Conservation (phyloP, 2,113 vertebrate genomes). For the Tachycineta bicolor region DNA sequence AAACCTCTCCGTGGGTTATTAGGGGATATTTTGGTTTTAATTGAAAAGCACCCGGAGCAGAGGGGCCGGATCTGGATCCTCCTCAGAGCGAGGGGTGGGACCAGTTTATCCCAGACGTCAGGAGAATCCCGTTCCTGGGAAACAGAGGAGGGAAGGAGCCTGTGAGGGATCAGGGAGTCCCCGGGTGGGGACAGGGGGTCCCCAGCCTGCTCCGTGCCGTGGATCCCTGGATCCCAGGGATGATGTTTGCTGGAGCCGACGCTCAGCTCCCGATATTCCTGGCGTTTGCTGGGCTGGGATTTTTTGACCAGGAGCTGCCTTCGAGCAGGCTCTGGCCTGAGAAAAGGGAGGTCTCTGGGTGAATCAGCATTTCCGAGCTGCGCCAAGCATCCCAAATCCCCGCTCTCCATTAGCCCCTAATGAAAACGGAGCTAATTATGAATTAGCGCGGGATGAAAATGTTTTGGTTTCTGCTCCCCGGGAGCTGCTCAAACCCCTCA, state of each 20-base stretch:
- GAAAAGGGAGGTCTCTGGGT: constrained; percentile 40
- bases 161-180: neutral
- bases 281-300: neutral
- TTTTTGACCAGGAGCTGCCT: neutral
- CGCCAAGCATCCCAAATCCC: constrained; percentile 66
- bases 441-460: constrained; percentile 37
- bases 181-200: neutral
- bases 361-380: constrained; percentile 75
- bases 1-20: neutral
- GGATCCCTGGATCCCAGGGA: neutral
- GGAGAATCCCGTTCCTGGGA: neutral
- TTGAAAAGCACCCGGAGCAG: neutral
- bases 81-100: accelerated
- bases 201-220: accelerated
- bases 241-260: accelerated
- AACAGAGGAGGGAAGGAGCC: neutral
- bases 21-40: constrained; percentile 26
- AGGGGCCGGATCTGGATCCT: accelerated
- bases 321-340: neutral
- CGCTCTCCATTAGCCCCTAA: constrained; percentile 76
- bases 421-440: constrained; percentile 68
- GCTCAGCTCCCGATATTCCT: neutral
- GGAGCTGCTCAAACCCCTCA: constrained; percentile 5
- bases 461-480: constrained; percentile 50
- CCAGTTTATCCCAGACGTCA: accelerated